Evolutionary conservation across 37 sponge, comb jelly and placozoan species (phyloP).

Genomic region (Aplysina aerophoba): DNA sequence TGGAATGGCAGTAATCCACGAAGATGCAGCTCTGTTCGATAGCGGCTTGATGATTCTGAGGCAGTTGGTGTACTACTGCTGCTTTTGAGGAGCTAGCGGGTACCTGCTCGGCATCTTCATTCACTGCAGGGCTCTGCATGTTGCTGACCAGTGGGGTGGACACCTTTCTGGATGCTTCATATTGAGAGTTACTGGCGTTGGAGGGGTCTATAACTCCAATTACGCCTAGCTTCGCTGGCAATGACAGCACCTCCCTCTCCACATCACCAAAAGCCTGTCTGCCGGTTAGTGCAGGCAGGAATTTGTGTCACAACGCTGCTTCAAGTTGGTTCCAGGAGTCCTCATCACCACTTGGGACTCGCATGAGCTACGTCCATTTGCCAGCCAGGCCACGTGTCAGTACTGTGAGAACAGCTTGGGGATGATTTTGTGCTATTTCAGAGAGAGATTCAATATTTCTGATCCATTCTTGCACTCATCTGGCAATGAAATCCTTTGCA

Average conservation of each 20-base stretch:
- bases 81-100: background rate
- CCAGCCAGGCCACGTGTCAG: background rate
- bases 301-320: background rate
- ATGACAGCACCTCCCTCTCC: background rate
- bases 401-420: background rate
- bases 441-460: background rate
- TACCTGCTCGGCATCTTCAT: slow-evolving; percentile 18
- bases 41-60: slow-evolving; percentile 4
- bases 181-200: background rate
- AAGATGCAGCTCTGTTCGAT: background rate
- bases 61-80: slow-evolving; percentile 6
- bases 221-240: background rate
- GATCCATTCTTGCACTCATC: background rate
- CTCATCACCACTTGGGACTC: background rate
- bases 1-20: slow-evolving; percentile 4
- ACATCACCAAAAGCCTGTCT: background rate
- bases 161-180: background rate
- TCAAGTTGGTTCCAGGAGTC: background rate
- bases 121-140: background rate
- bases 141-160: background rate
- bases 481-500: background rate
- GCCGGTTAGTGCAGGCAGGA: slow-evolving; percentile 3
- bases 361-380: too few relatives aligned
- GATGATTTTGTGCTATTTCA: background rate
- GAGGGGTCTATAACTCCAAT: background rate